These are phyloP conservation scores for Atopsyche davidsoni DNA, from an alignment of 1,140 invertebrate genomes.

Conservation along the genomic window DNA sequence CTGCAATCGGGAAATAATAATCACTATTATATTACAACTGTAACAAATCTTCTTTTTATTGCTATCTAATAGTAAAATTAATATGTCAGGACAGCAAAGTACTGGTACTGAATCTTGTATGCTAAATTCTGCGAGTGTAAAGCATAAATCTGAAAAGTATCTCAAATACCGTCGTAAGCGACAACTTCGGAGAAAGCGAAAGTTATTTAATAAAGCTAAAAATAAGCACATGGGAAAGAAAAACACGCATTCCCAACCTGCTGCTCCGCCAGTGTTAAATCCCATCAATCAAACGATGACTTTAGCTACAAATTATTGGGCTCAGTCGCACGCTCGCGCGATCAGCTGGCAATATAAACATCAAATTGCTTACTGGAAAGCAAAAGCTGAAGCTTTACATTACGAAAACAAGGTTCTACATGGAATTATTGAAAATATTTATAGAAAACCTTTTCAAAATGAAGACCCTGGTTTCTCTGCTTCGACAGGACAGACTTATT, in stretches of 20 bases:
- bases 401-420: slow-evolving; percentile 58
- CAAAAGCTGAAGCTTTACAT: slow-evolving; percentile 55
- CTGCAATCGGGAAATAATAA: too few relatives aligned
- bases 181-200: background rate
- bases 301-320: slow-evolving; percentile 30
- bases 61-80: too few relatives aligned
- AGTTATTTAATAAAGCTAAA: slow-evolving; percentile 4
- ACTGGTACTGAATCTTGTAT: too few relatives aligned
- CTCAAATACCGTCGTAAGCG: background rate
- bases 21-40: too few relatives aligned
- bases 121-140: too few relatives aligned
- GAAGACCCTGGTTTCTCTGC: too few relatives aligned
- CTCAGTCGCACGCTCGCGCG: slow-evolving; percentile 36
- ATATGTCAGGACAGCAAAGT: too few relatives aligned
- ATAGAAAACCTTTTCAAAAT: too few relatives aligned
- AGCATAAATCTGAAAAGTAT: too few relatives aligned
- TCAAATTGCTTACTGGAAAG: slow-evolving; percentile 60
- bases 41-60: too few relatives aligned
- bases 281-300: background rate
- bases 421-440: slow-evolving; percentile 34
- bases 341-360: slow-evolving; percentile 50
- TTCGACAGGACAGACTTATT: slow-evolving; percentile 5
- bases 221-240: background rate
- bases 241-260: background rate
- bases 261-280: background rate